Base-by-base conservation (phyloP, 2,888 invertebrate species). In the Eristalinus sepulchralis region DNA sequence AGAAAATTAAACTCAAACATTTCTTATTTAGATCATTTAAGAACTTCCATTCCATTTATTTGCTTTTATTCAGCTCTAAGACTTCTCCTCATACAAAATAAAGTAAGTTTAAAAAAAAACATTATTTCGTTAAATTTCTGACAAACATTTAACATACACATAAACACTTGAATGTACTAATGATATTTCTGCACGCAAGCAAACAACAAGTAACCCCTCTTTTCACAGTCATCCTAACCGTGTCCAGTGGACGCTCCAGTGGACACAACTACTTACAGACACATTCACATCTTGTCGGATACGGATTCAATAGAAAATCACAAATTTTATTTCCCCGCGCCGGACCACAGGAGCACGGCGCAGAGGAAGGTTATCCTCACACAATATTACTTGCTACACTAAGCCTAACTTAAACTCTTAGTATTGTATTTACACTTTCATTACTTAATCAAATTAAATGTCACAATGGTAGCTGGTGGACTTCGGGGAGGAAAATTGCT, bases 301-400 rank as follows among this genome's bases (percentile, higher is more conserved):
- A 24, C 24, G 57, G 22, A 59, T 34, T 71, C 59, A 79, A 64
- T 79, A 62, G 53, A 67, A 72, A 72, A 80, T 80, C 72, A 80
- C 72, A 80, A 72, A 60, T 62, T 36, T 62, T 20, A 39, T 62
- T 6, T 36, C 10, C 34, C 4, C n/a, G 5, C 36, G 39, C 5
- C 47, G 27, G 4, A 10, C 53, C 22, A 6, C 27, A 20, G 22
- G 31, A 55, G 24, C 34, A 53, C 4, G 47, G n/a, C 22, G 47
- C 67, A 13, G 17, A 66, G 11, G 24, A 27, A 1, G 17, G 27
- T n/a, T 47, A 34, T 53, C 9, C 39, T 71, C 31, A 33, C 11
- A 20, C 53, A 71, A 39, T n/a, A n/a, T n/a, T 63, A 63, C 11
- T 24, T 27, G 24, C 27, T 33, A 66, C 22, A 24, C 71, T 57